Base-by-base conservation (phyloP, 2,797 vertebrate species). In the Cetoscarus ocellatus region DNA sequence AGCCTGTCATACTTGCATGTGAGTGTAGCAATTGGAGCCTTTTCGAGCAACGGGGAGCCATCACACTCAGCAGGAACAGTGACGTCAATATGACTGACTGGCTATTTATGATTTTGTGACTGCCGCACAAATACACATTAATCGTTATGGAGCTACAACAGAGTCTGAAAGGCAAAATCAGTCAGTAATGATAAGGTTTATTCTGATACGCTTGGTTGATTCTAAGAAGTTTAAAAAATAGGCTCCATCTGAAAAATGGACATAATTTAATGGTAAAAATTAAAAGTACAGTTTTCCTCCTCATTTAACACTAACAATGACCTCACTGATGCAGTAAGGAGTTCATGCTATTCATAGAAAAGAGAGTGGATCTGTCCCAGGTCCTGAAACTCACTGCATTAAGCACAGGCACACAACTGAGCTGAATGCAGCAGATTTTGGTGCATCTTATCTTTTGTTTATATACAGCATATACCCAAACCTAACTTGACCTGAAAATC, bases 301-400 rank as follows among this genome's bases (percentile, higher is more conserved):
- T 39, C 38, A 39, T 39, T 39, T 36, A 51, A 48, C 14, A 6
- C 6, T 34, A 6, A 13, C 10, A 8, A 7, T 1, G 38, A 56
- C 19, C 49, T 50, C 43, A 39, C 8, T 27, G 44, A 1, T 40
- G 45, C 18, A 58, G 57, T 15, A 3, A 38, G 40, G 36, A 39
- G 35, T 15, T 45, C 5, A 36, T 17, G 18, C 8, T 14, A 6
- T 54, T 39, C 18, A 61, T 42, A 6, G 5, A 51, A 55, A 4
- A 5, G 43, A 47, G 9, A 57, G 13, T 17, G 38, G 36, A 1
- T 6, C 76, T 86, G 70, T 82, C 84, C 61, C 48, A 57, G 84
- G 79, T 86, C 10, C 83, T 83, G 75, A 84, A 83, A 1, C 39
- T 48, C 9, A 7, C 15, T 18, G 34, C 8, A 9, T 36, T 12